Evolutionary conservation across 2,797 vertebrate species (phyloP).

Genomic region (Botia kubotai): DNA sequence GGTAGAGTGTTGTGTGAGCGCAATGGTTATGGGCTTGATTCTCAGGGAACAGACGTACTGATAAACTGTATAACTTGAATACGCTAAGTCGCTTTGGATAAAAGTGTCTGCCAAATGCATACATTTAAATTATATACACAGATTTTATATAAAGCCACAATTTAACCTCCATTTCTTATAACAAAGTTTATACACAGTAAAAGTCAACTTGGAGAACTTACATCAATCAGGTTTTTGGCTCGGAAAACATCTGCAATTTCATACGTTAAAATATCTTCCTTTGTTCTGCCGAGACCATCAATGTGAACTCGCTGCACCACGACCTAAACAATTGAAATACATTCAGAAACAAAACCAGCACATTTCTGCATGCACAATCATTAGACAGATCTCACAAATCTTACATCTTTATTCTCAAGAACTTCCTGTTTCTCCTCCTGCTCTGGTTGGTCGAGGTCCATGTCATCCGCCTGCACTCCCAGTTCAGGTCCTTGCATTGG

Average conservation of each 20-base stretch:
- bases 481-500: constrained; percentile 89
- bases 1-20: no score
- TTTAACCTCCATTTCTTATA: neutral
- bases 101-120: no score
- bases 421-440: constrained; percentile 91
- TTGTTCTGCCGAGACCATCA: constrained; percentile 93
- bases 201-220: constrained; percentile 68
- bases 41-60: no score
- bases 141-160: neutral
- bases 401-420: constrained; percentile 95
- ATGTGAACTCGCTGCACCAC: constrained; percentile 93
- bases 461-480: constrained; percentile 88
- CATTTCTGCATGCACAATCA: neutral
- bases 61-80: no score
- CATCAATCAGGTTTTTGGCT: constrained; percentile 95
- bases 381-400: constrained; percentile 45
- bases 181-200: neutral
- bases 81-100: no score
- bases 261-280: constrained; percentile 90
- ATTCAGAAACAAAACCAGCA: neutral
- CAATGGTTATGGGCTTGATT: no score
- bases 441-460: constrained; percentile 86
- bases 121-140: neutral
- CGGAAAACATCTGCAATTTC: constrained; percentile 92
- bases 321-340: constrained; percentile 77